These are phyloP conservation scores for Carcharodon carcharias DNA, from an alignment of 2,797 vertebrate species.

Conservation along the genomic window DNA sequence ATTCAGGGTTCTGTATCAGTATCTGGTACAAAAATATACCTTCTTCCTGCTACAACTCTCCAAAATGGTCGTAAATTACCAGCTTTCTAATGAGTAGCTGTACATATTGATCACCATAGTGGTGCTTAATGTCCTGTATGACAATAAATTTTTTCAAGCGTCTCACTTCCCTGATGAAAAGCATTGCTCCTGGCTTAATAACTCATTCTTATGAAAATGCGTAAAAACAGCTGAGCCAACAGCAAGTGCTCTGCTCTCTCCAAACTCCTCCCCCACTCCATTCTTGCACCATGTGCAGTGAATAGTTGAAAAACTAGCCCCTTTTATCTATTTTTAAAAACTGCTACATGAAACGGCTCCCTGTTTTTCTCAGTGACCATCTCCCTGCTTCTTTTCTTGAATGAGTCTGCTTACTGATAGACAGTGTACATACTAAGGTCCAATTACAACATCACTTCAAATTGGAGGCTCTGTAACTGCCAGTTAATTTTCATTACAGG, in stretches of 20 bases:
- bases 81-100: conserved; percentile 15
- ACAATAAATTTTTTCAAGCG: conserved; percentile 9
- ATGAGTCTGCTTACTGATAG: not conserved
- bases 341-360: not conserved
- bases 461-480: not conserved
- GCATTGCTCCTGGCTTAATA: not conserved
- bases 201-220: not conserved
- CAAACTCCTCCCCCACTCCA: too few species aligned
- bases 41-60: not conserved
- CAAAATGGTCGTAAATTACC: not conserved
- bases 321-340: conserved; percentile 5
- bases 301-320: not conserved
- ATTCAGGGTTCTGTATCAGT: not conserved
- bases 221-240: not conserved
- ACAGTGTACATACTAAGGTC: not conserved
- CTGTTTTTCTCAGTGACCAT: not conserved
- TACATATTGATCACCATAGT: conserved; percentile 2
- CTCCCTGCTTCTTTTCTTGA: not conserved
- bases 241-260: not conserved
- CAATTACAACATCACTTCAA: not conserved
- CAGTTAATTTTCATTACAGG: not conserved
- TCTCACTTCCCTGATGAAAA: not conserved
- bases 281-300: not conserved
- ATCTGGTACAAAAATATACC: not conserved
- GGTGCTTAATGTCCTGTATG: not conserved